Conservation (phyloP, 2,888 invertebrate genomes). For the Sussaba pulchella region DNA sequence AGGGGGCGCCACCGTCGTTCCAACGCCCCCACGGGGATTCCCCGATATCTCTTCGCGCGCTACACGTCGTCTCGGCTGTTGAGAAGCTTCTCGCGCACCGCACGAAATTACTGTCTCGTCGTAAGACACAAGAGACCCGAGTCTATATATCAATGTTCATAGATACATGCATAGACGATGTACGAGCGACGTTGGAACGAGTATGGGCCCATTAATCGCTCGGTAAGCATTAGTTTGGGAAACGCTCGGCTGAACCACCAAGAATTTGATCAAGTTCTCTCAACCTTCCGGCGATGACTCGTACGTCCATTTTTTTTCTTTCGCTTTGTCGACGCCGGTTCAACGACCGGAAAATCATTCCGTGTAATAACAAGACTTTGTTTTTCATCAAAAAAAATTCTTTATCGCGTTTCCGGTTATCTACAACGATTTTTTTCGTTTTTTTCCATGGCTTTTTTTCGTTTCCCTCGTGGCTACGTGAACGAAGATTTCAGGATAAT, state of each 20-base stretch:
- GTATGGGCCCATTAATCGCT: constrained; percentile 58
- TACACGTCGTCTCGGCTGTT: constrained; percentile 57
- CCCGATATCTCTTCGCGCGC: constrained; percentile 63
- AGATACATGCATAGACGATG: background rate
- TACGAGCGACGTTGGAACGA: constrained; percentile 14
- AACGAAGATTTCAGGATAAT: too few species aligned
- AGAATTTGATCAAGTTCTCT: constrained; percentile 12
- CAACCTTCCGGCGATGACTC: background rate
- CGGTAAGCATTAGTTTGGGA: constrained; percentile 17
- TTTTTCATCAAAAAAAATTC: too few species aligned
- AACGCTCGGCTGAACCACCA: background rate
- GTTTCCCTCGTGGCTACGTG: too few species aligned
- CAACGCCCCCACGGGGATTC: constrained; percentile 50
- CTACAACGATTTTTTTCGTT: too few species aligned
- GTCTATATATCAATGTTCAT: constrained; percentile 47
- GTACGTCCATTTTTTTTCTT: background rate
- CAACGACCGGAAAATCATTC: too few species aligned
- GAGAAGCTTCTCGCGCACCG: constrained; percentile 44
- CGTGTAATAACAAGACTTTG: too few species aligned
- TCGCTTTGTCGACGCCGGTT: background rate
- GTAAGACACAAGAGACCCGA: constrained; percentile 56
- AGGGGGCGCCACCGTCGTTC: constrained; percentile 15
- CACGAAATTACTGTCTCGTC: constrained; percentile 61
- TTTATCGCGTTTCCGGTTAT: too few species aligned
- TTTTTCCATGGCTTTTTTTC: too few species aligned